phyloP scores from a whole-genome alignment of 2,797 vertebrate species.

The Sitta carolinensis region DNA sequence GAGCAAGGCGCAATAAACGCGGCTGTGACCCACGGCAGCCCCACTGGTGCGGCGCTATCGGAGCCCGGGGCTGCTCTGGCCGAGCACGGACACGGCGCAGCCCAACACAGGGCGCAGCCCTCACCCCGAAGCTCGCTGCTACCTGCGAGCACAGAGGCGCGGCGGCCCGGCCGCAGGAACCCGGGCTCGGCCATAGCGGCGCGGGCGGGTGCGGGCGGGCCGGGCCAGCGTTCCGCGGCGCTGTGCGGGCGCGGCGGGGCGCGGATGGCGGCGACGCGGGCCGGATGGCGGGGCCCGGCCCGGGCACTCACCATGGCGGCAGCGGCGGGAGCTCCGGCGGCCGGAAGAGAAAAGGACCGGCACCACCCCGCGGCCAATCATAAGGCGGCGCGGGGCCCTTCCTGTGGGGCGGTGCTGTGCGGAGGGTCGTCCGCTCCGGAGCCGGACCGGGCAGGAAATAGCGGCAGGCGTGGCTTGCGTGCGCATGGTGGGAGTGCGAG shows the following conservation, averaged over 20 bases:
- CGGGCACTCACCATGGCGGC: background rate
- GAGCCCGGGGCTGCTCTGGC: rapidly evolving
- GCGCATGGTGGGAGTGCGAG: rapidly evolving
- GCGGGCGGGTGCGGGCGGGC: rapidly evolving
- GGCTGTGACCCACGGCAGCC: rapidly evolving
- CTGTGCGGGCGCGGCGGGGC: rapidly evolving
- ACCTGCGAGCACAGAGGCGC: rapidly evolving
- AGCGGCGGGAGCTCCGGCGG: rapidly evolving
- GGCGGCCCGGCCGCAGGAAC: rapidly evolving
- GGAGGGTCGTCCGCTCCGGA: rapidly evolving
- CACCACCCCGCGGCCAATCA: background rate
- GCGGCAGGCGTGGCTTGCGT: rapidly evolving
- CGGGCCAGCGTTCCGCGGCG: rapidly evolving
- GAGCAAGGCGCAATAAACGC: rapidly evolving
- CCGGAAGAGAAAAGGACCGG: background rate
- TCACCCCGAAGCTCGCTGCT: rapidly evolving
- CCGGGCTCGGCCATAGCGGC: rapidly evolving
- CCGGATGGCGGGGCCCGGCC: background rate
- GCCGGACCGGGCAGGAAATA: rapidly evolving
- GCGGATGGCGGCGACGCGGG: background rate
- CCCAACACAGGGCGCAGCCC: rapidly evolving
- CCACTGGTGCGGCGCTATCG: rapidly evolving
- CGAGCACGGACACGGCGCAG: rapidly evolving
- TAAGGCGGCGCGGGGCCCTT: background rate
- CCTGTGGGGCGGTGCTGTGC: rapidly evolving